These are phyloP conservation scores for Sinodicranocentrus sp. DNA, from an alignment of 2,888 invertebrate species.

Conservation along the genomic window DNA sequence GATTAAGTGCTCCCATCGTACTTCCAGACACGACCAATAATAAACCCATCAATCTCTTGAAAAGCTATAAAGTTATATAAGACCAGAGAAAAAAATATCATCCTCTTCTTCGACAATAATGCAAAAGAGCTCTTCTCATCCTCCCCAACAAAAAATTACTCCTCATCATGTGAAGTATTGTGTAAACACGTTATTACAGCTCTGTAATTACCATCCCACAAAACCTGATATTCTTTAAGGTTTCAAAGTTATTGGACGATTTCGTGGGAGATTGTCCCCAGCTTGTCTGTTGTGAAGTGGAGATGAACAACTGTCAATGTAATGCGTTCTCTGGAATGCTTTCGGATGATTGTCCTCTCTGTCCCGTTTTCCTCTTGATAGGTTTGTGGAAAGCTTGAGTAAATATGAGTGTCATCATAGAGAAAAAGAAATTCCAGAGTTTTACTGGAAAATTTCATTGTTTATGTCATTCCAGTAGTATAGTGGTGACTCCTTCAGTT, in stretches of 20 bases:
- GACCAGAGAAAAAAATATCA: background rate
- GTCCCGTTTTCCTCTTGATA: constrained; percentile 5
- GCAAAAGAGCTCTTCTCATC: background rate
- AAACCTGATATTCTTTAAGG: background rate
- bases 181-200: constrained; percentile 60
- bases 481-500: background rate
- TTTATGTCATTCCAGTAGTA: constrained; percentile 5
- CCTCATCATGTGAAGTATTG: constrained; percentile 39
- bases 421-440: background rate
- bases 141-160: background rate
- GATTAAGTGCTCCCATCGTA: constrained; percentile 62
- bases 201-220: constrained; percentile 52
- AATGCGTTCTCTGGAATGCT: constrained; percentile 17
- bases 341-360: constrained; percentile 21
- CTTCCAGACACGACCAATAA: constrained; percentile 62
- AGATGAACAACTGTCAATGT: constrained; percentile 33
- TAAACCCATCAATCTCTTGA: constrained; percentile 68
- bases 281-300: background rate
- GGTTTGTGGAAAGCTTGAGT: constrained; percentile 40
- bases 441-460: constrained; percentile 23
- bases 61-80: background rate
- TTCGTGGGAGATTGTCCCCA: constrained; percentile 60
- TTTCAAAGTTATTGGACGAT: constrained; percentile 34
- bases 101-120: background rate
- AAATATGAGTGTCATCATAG: constrained; percentile 19